These are phyloP conservation scores for Drosophila koepferae DNA, from an alignment of 2,888 invertebrate genomes.

Conservation along the genomic window DNA sequence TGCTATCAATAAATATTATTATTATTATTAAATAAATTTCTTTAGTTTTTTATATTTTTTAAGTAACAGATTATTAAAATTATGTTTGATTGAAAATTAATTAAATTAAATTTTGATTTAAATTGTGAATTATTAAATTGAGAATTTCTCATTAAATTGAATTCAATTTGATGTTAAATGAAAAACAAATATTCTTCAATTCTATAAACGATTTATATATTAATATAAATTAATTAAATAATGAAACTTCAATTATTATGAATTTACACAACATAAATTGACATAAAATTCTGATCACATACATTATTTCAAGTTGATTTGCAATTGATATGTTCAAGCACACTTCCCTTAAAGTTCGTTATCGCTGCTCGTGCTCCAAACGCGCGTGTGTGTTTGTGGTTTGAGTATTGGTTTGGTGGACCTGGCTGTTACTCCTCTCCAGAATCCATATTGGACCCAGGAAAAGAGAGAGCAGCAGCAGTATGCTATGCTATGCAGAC, in stretches of 20 bases:
- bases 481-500: neutral
- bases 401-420: constrained; percentile 17
- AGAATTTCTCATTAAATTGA: neutral
- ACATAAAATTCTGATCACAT: neutral
- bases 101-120: too few species aligned
- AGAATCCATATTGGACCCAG: neutral
- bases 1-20: too few species aligned
- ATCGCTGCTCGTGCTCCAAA: constrained; percentile 63
- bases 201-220: neutral
- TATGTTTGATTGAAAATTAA: too few species aligned
- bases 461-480: neutral
- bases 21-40: too few species aligned
- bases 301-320: neutral
- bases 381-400: constrained; percentile 11
- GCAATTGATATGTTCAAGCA: neutral
- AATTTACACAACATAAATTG: neutral
- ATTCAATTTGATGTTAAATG: neutral
- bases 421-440: neutral
- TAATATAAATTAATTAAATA: neutral
- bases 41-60: too few species aligned
- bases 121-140: neutral
- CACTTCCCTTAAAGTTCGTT: constrained; percentile 56
- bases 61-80: too few species aligned
- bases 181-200: neutral
- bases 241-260: neutral